A percentile compares a stretch with the other conserved stretches of the same genome.
Conservation (phyloP, 1,140 invertebrate species). For the Drosophila pachea region DNA sequence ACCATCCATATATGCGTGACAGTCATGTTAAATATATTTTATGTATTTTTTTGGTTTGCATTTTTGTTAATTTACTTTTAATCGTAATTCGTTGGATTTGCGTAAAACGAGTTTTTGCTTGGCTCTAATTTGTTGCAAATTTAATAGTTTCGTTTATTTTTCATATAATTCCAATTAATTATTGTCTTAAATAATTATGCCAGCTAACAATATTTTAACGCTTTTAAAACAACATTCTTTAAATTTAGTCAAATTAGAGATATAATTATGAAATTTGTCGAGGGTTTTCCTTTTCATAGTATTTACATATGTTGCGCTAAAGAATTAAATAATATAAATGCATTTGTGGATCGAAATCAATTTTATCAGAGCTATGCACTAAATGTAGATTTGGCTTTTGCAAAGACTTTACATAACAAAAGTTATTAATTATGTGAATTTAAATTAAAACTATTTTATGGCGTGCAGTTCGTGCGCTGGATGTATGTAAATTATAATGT, state of each 20-base stretch:
- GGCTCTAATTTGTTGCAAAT: slow-evolving; percentile 8
- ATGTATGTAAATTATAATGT: slow-evolving; percentile 19
- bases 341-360: slow-evolving; percentile 57
- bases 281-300: slow-evolving; percentile 27
- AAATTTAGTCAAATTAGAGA: slow-evolving; percentile 24
- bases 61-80: slow-evolving; percentile 38
- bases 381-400: slow-evolving; percentile 71
- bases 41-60: slow-evolving; percentile 10
- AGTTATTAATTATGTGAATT: slow-evolving; percentile 14
- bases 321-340: slow-evolving; percentile 63
- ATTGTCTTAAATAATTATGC: slow-evolving; percentile 74
- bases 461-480: slow-evolving; percentile 49
- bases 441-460: slow-evolving; percentile 53
- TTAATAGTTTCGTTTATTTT: slow-evolving; percentile 21
- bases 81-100: slow-evolving; percentile 62
- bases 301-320: slow-evolving; percentile 54
- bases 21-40: slow-evolving; percentile 1
- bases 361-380: slow-evolving; percentile 44
- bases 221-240: slow-evolving; percentile 31
- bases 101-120: slow-evolving; percentile 40
- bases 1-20: slow-evolving; percentile 28
- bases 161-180: slow-evolving; percentile 53
- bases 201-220: slow-evolving; percentile 58
- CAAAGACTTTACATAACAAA: slow-evolving; percentile 60
- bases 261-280: slow-evolving; percentile 13